Conservation (phyloP, 2,113 vertebrate species). For the Atractosteus spatula region DNA sequence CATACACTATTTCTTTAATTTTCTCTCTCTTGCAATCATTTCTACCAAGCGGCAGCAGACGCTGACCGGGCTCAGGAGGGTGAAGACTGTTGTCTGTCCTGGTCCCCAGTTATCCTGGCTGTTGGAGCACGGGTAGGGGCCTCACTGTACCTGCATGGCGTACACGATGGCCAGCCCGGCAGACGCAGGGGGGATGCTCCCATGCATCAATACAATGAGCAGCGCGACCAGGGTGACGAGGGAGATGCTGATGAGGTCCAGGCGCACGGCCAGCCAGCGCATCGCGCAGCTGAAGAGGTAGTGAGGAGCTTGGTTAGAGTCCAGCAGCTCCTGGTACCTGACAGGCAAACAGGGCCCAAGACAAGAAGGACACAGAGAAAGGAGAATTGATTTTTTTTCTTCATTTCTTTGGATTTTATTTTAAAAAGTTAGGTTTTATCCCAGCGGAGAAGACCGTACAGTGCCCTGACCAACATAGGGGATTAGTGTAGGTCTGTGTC, state of each 20-base stretch:
- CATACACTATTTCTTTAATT: too few relatives aligned
- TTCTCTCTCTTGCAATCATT: too few relatives aligned
- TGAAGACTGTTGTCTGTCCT: too few relatives aligned
- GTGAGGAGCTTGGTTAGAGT: slow-evolving; percentile 71
- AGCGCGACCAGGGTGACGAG: slow-evolving; percentile 67
- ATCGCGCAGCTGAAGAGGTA: slow-evolving; percentile 74
- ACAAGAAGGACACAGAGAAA: slow-evolving; percentile 3
- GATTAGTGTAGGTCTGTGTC: too few relatives aligned
- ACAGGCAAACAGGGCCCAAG: slow-evolving; percentile 16
- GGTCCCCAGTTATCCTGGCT: not conserved
- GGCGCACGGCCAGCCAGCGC: slow-evolving; percentile 73
- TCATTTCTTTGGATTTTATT: too few relatives aligned
- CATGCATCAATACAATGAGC: slow-evolving; percentile 72
- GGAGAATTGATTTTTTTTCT: too few relatives aligned
- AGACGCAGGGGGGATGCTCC: slow-evolving; percentile 68
- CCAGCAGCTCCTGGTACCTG: slow-evolving; percentile 72
- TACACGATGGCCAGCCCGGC: slow-evolving; percentile 75
- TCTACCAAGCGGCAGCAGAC: too few relatives aligned
- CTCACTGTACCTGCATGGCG: slow-evolving; percentile 64
- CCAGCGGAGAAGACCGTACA: too few relatives aligned
- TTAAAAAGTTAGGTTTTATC: too few relatives aligned
- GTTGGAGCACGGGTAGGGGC: not conserved
- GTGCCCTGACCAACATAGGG: too few relatives aligned
- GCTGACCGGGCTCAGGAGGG: too few relatives aligned
- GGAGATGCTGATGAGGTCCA: slow-evolving; percentile 73